These are phyloP conservation scores for Netta rufina DNA, from an alignment of 2,797 vertebrate species.

Conservation along the genomic window DNA sequence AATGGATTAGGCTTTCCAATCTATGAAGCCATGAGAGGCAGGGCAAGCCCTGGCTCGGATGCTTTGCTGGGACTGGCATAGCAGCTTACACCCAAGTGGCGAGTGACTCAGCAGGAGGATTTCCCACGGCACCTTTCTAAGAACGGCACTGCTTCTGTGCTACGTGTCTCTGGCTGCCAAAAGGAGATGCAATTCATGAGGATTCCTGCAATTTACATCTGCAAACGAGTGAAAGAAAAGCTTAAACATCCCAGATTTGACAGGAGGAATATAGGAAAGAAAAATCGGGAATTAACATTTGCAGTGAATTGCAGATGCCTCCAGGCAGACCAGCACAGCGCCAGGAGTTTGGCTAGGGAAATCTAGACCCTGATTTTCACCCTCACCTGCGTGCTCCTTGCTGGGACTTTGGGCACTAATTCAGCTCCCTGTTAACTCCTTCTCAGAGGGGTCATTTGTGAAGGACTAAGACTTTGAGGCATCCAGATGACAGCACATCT, in stretches of 20 bases:
- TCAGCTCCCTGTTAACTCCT: neutral
- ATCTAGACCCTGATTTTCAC: rapidly evolving
- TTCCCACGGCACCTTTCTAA: neutral
- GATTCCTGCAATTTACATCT: neutral
- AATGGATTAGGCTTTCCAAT: neutral
- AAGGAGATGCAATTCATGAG: neutral
- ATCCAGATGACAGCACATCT: neutral
- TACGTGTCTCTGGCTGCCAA: neutral
- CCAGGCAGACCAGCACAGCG: neutral
- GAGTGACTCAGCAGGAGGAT: conserved; percentile 3
- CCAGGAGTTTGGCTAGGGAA: neutral
- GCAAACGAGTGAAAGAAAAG: rapidly evolving
- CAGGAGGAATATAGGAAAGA: neutral
- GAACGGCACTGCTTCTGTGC: neutral
- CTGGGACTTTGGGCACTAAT: neutral
- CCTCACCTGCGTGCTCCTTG: neutral
- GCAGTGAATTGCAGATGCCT: rapidly evolving
- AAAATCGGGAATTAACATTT: neutral
- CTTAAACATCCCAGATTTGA: neutral
- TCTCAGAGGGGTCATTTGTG: neutral
- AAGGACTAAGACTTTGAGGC: neutral
- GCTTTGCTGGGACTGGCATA: neutral
- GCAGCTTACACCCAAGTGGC: neutral
- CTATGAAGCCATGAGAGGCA: neutral
- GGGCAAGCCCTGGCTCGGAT: neutral